A percentile compares a stretch with the other conserved stretches of the same genome.
phyloP scores from a whole-genome alignment of 1,140 invertebrate genomes.

The Philotrypesis tridentata region DNA sequence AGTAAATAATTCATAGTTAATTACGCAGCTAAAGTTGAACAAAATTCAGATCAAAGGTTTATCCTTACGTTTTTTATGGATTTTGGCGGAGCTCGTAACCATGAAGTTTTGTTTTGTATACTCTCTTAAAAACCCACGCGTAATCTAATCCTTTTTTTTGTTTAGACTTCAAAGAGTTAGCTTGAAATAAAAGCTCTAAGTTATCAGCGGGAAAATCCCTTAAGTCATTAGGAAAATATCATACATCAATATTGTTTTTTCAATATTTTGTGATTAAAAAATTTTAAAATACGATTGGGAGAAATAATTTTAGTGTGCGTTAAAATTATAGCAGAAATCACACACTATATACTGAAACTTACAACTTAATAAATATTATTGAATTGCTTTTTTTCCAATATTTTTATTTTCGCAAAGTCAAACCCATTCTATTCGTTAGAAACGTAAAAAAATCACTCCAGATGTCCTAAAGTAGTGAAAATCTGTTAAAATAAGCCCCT shows the following conservation, averaged over 20 bases:
- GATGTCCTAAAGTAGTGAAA: too few relatives aligned
- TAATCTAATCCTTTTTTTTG: not conserved
- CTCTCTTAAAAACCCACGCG: constrained; percentile 20
- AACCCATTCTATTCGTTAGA: too few relatives aligned
- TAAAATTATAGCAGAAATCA: too few relatives aligned
- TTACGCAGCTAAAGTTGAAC: not conserved
- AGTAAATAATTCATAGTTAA: not conserved
- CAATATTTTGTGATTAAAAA: too few relatives aligned
- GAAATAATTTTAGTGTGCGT: too few relatives aligned
- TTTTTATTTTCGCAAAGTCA: too few relatives aligned
- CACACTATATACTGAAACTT: too few relatives aligned
- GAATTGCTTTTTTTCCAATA: too few relatives aligned
- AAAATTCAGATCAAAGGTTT: not conserved
- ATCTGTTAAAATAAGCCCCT: not conserved
- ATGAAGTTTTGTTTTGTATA: constrained; percentile 2
- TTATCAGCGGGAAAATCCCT: not conserved
- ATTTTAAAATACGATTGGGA: too few relatives aligned
- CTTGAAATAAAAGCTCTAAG: not conserved
- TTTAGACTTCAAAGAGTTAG: not conserved
- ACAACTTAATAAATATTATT: too few relatives aligned
- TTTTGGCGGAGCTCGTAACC: not conserved
- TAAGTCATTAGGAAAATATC: too few relatives aligned
- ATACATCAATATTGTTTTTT: too few relatives aligned
- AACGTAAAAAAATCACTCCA: not conserved
- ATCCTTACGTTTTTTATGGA: constrained; percentile 4